phyloP scores from a whole-genome alignment of 2,888 invertebrate species.

The Perizoma affinitatum region DNA sequence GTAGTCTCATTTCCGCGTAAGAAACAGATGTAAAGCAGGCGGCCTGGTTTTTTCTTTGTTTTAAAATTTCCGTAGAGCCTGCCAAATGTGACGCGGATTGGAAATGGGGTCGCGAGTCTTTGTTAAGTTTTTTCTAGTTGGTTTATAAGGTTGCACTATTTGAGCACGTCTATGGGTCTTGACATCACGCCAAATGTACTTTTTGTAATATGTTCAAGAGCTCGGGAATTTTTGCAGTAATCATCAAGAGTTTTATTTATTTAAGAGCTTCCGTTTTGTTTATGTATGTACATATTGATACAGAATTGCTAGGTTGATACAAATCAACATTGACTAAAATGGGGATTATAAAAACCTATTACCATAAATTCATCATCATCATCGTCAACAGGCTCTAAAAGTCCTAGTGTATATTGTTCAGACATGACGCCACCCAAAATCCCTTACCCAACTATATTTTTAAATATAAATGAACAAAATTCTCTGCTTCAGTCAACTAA shows the following conservation, averaged over 20 bases:
- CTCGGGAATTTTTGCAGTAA: slow-evolving; percentile 15
- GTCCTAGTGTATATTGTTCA: no score
- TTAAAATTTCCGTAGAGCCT: slow-evolving; percentile 30
- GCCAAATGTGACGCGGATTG: slow-evolving; percentile 38
- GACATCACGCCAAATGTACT: slow-evolving; percentile 36
- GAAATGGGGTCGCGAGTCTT: slow-evolving; percentile 37
- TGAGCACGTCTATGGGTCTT: slow-evolving; percentile 32
- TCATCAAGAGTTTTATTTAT: background rate
- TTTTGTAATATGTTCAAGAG: slow-evolving; percentile 32
- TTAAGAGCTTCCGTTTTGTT: no score
- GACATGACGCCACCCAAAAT: no score
- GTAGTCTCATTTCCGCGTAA: slow-evolving; percentile 20
- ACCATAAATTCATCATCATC: no score
- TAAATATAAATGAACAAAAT: no score
- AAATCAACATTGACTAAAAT: no score
- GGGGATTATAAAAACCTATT: no score
- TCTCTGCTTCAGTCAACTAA: no score
- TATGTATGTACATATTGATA: no score
- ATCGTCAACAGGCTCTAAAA: no score
- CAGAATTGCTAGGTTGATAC: no score
- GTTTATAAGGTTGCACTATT: slow-evolving; percentile 37
- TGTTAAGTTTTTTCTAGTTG: slow-evolving; percentile 36
- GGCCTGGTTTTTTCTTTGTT: slow-evolving; percentile 34
- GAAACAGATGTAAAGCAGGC: slow-evolving; percentile 23
- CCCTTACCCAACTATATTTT: no score